phyloP scores from a whole-genome alignment of 2,888 invertebrate species.

The Caenorhabditis angaria region DNA sequence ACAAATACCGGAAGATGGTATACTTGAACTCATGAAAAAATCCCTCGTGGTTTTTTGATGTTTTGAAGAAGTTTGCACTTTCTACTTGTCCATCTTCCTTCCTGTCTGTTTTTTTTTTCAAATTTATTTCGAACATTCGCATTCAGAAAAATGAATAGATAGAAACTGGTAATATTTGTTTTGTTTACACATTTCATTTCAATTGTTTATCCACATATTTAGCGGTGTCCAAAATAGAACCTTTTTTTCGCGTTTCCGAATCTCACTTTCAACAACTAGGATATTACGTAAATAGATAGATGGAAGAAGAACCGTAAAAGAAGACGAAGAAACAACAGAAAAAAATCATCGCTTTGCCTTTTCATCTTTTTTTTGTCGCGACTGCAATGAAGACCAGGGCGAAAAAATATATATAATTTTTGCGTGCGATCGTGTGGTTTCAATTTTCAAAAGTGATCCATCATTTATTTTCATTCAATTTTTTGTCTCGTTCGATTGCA shows the following conservation, averaged over 20 bases:
- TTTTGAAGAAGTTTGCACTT: slow-evolving; percentile 1
- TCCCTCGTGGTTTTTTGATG: neutral
- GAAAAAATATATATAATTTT: no score
- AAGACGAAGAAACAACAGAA: neutral
- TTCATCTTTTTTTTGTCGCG: no score
- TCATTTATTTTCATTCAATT: no score
- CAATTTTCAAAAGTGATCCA: slow-evolving; percentile 2
- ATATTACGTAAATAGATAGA: neutral
- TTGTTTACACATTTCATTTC: no score
- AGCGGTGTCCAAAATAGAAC: slow-evolving; percentile 1
- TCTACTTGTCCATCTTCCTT: no score
- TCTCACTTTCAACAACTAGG: slow-evolving; percentile 1
- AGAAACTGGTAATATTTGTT: slow-evolving; percentile 2
- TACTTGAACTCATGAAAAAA: neutral
- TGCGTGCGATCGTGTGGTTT: no score
- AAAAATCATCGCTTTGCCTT: neutral
- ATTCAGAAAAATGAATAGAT: no score
- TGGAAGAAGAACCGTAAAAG: neutral
- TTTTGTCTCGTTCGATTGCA: slow-evolving; percentile 4
- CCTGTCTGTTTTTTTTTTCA: no score
- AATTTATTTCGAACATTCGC: no score
- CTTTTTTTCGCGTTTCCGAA: neutral
- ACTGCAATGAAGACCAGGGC: no score
- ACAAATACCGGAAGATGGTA: neutral
- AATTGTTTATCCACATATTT: no score